Evolutionary conservation across 2,888 invertebrate species (phyloP).

Genomic region (Notocelia uddmanniana): DNA sequence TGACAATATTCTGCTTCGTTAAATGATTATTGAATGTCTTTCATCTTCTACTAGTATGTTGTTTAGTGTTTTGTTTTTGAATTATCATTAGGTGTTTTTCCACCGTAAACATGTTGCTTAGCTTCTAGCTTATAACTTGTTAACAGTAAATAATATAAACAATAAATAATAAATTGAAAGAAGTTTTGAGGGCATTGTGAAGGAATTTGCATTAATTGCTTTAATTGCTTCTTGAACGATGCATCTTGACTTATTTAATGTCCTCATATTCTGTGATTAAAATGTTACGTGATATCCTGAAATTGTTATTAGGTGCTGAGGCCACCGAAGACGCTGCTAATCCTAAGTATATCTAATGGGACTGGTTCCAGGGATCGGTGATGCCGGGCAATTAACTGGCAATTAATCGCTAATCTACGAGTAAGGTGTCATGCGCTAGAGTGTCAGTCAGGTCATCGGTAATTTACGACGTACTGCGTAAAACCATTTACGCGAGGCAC

Average conservation of each 20-base stretch:
- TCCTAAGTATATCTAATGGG: conserved; percentile 16
- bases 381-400: conserved; percentile 26
- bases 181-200: too few species aligned
- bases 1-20: too few species aligned
- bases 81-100: too few species aligned
- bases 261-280: background rate
- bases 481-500: background rate
- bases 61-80: too few species aligned
- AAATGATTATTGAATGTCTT: too few species aligned
- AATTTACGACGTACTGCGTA: conserved; percentile 11
- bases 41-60: too few species aligned
- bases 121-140: too few species aligned
- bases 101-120: too few species aligned
- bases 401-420: conserved; percentile 33
- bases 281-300: background rate
- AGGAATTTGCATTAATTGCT: background rate
- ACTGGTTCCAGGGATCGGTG: conserved; percentile 11
- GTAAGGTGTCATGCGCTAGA: conserved; percentile 3
- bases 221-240: background rate
- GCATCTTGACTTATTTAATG: background rate
- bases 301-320: background rate
- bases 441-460: background rate
- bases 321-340: conserved; percentile 10
- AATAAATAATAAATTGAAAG: background rate
- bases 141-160: too few species aligned